phyloP scores from a whole-genome alignment of 2,113 vertebrate species.

The human (Homo sapiens) region GRCh38 chr2:5476001-5476500 shows the following conservation, averaged over 20 bases:
- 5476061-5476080: background rate
- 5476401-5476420: too few relatives aligned
- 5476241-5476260: background rate
- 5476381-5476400: rapidly evolving
- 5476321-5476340: rapidly evolving
- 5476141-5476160: too few relatives aligned
- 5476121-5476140: rapidly evolving
- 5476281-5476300: rapidly evolving
- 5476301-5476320: rapidly evolving
- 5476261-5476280: rapidly evolving
- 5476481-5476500: background rate
- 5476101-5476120: background rate
- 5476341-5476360: background rate
- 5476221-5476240: rapidly evolving
- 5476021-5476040: rapidly evolving
- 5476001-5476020: rapidly evolving
- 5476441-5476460: rapidly evolving
- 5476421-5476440: rapidly evolving
- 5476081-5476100: background rate
- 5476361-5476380: background rate
- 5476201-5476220: background rate
- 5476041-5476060: background rate
- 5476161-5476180: background rate
- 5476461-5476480: rapidly evolving
- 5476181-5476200: rapidly evolving